Conservation (phyloP, 2,113 vertebrate species). For the Rattus norvegicus region DNA sequence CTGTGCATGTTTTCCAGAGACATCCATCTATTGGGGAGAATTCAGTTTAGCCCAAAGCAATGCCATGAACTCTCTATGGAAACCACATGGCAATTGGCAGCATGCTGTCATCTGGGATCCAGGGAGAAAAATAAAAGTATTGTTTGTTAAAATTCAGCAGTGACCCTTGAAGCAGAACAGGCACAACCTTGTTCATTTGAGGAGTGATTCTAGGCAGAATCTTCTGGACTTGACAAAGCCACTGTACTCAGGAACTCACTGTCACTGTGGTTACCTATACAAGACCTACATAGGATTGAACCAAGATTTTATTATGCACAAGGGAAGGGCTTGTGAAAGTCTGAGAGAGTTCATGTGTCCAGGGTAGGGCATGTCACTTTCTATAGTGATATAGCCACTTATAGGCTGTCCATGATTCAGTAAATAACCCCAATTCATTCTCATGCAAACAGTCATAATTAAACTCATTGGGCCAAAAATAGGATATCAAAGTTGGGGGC, state of each 20-base stretch:
- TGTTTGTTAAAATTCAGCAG: not conserved
- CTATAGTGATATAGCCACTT: not conserved
- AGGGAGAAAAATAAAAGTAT: not conserved
- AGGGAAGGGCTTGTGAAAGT: not conserved
- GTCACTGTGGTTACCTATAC: not conserved
- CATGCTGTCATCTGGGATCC: not conserved
- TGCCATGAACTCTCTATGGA: not conserved
- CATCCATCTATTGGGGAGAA: not conserved
- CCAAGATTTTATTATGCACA: not conserved
- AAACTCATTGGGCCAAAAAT: not conserved
- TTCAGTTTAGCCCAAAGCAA: not conserved
- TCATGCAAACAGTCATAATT: not conserved
- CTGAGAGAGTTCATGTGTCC: not conserved
- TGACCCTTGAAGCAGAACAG: constrained; percentile 13
- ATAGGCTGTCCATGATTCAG: no score
- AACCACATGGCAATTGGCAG: constrained; percentile 51
- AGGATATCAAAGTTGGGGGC: not conserved
- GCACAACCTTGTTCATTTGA: not conserved
- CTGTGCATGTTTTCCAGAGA: not conserved
- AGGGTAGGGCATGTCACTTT: not conserved
- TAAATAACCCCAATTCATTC: not conserved
- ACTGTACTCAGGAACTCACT: not conserved
- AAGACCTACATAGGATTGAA: not conserved
- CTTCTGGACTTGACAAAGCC: not conserved
- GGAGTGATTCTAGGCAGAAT: not conserved